Evolutionary conservation across 2,888 invertebrate genomes (phyloP).

Genomic region (Masnerella sp.): DNA sequence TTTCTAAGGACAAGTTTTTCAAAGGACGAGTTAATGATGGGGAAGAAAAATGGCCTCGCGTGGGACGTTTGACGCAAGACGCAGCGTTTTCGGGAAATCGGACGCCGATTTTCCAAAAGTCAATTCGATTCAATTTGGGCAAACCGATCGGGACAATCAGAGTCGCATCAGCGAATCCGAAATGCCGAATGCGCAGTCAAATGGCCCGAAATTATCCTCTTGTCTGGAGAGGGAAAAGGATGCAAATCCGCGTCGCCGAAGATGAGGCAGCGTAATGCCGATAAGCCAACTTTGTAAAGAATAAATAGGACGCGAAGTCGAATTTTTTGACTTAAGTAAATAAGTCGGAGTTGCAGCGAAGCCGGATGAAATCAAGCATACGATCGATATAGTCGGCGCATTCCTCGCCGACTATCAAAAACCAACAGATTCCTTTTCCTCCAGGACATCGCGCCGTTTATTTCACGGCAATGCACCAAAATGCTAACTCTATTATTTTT

Average conservation of each 20-base stretch:
- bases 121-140: neutral
- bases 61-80: conserved; percentile 34
- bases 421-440: conserved; percentile 30
- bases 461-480: conserved; percentile 9
- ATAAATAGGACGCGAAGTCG: conserved; percentile 49
- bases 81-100: conserved; percentile 19
- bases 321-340: conserved; percentile 54
- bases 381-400: conserved; percentile 39
- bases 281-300: conserved; percentile 54
- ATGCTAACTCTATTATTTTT: conserved; percentile 16
- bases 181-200: too few species aligned
- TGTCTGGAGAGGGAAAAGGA: conserved; percentile 10
- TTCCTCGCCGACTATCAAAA: conserved; percentile 41
- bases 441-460: conserved; percentile 14
- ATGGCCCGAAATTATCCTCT: conserved; percentile 14
- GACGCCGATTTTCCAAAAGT: conserved; percentile 6
- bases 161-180: conserved; percentile 2
- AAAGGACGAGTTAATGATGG: conserved; percentile 49
- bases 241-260: conserved; percentile 33
- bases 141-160: conserved; percentile 17
- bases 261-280: conserved; percentile 50
- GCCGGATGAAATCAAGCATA: conserved; percentile 48
- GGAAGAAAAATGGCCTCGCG: conserved; percentile 48
- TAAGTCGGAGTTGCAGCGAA: conserved; percentile 49
- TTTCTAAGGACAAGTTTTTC: conserved; percentile 43